Evolutionary conservation across 2,888 invertebrate species (phyloP), one percentile per base, ranked within the genome.

Genomic region (Rhaphigaster nebulosa): DNA sequence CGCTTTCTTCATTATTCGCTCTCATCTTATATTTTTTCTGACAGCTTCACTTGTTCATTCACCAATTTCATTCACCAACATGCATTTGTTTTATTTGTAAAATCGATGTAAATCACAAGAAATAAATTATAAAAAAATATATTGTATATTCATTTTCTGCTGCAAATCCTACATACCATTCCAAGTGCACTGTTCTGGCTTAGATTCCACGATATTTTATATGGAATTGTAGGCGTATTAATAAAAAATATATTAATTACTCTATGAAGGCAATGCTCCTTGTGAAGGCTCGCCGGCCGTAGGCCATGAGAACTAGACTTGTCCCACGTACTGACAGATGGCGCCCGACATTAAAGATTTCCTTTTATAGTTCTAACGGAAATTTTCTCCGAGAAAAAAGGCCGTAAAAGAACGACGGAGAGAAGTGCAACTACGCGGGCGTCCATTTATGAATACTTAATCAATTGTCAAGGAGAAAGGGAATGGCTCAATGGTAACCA

Each of bases 381-480:
- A 26, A 84, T 84, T 84, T 84, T 50, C 84, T 3, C 84, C 1
- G 5, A 38, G 80, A 29, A 65, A 20, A 45, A 84, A 41, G 13
- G 45, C 15, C n/a, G 18, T 84, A 84, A 84, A 84, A 84, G 41
- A 84, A n/a, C 4, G 45, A 41, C 10, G 13, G 45, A n/a, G 26
- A 20, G 45, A n/a, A 84, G 45, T 76, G 38, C 38, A 38, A 76
- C 70, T 84, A 84, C 84, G 41, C 84, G n/a, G 1, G 10, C 45
- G 23, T 84, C 41, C 84, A 45, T 84, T 76, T 76, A 84, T 84
- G 41, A 45, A 84, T 84, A 50, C 10, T 45, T 45, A 84, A 84
- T 84, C 45, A n/a, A 50, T 50, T 84, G 84, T 84, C 84, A 50
- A 41, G 45, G 84, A 84, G 84, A 84, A 84, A 84, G 84, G 84